Percentiles rank a stretch among this genome's conserved stretches.
phyloP scores from a whole-genome alignment of 2,888 invertebrate species.

The Conops quadrifasciatus region DNA sequence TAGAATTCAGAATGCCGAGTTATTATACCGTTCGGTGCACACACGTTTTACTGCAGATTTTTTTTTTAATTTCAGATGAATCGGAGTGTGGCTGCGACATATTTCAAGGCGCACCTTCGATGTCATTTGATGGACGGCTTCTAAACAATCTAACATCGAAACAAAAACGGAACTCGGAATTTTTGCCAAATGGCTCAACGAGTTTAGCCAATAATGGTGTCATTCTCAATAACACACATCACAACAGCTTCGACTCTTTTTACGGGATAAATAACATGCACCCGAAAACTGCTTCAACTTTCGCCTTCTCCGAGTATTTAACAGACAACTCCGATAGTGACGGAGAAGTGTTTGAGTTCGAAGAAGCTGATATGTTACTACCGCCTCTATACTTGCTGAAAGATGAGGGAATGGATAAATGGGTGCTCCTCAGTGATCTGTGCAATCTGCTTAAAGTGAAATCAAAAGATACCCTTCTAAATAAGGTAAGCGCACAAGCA shows the following conservation, averaged over 20 bases:
- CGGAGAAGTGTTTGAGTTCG: constrained; percentile 77
- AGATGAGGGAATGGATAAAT: constrained; percentile 75
- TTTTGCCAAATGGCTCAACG: constrained; percentile 53
- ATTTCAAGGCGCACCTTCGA: constrained; percentile 62
- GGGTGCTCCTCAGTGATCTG: constrained; percentile 83
- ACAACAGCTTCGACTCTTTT: constrained; percentile 45
- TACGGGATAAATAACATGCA: constrained; percentile 41
- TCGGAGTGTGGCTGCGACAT: constrained; percentile 63
- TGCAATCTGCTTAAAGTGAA: constrained; percentile 80
- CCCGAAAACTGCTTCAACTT: not conserved
- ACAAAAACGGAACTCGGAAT: constrained; percentile 46
- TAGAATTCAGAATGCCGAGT: no score
- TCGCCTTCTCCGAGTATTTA: constrained; percentile 41
- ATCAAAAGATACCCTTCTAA: constrained; percentile 80
- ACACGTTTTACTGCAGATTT: not conserved
- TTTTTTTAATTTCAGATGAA: constrained; percentile 61
- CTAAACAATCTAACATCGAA: constrained; percentile 47
- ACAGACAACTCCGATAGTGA: constrained; percentile 55
- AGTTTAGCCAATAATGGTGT: constrained; percentile 51
- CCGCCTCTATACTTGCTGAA: constrained; percentile 82
- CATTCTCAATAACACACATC: constrained; percentile 49
- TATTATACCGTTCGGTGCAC: no score
- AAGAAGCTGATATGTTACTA: constrained; percentile 80
- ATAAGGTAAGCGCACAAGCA: constrained; percentile 67
- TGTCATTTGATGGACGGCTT: constrained; percentile 62